Evolutionary conservation across 2,888 invertebrate genomes (phyloP).

Genomic region (Allygus modestus): DNA sequence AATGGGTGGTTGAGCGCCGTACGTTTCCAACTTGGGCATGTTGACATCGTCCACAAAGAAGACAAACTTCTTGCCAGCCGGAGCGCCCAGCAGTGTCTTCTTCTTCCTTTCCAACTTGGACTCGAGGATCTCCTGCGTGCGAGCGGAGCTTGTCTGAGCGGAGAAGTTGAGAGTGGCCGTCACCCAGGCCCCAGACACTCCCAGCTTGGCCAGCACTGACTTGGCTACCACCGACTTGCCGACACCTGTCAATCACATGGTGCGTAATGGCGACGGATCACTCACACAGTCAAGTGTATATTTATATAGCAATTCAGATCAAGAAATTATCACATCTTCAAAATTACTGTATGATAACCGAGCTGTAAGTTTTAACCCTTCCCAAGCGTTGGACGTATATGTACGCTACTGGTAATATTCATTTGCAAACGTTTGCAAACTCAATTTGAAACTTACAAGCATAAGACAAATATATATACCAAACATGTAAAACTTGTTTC

Average conservation of each 20-base stretch:
- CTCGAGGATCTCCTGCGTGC: constrained; percentile 92
- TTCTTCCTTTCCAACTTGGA: constrained; percentile 90
- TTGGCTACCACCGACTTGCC: constrained; percentile 93
- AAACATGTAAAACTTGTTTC: no score
- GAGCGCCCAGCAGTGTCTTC: constrained; percentile 88
- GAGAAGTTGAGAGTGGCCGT: constrained; percentile 92
- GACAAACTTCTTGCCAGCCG: constrained; percentile 88
- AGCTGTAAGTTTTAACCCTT: no score
- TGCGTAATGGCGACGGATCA: background rate
- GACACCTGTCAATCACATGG: constrained; percentile 82
- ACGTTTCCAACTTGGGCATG: constrained; percentile 92
- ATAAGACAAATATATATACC: no score
- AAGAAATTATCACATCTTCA: no score
- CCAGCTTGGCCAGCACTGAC: constrained; percentile 83
- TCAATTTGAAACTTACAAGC: no score
- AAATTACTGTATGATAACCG: no score
- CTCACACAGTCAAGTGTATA: constrained; percentile 9
- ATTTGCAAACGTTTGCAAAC: no score
- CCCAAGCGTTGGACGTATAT: no score
- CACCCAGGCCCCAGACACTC: constrained; percentile 80
- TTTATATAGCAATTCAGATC: no score
- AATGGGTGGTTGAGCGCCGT: constrained; percentile 95
- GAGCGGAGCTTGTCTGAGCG: constrained; percentile 91
- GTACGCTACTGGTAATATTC: no score
- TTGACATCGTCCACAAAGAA: constrained; percentile 95